Evolutionary conservation across 1,140 invertebrate species (phyloP), one percentile per base, ranked within the genome.

Genomic region (Lordiphosa clarofinis): DNA sequence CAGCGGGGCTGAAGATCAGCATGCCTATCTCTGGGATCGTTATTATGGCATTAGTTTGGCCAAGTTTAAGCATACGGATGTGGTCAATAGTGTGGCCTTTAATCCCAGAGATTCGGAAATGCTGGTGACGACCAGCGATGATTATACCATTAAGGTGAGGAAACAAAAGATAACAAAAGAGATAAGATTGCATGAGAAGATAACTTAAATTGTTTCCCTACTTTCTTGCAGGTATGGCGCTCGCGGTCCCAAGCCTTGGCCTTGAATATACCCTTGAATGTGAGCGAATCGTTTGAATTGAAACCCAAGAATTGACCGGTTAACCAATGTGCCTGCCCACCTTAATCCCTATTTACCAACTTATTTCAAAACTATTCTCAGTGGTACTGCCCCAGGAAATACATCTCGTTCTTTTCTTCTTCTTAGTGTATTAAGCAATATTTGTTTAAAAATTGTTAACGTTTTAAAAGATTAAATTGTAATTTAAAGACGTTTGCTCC

Each of bases 1-100:
- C 31, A 96, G 95, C 90, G 96, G 96, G 13, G 95, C 96, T 31
- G 96, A 97, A 90, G 95, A 97, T 87, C 94, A 94, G 76, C 93
- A 95, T 93, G 95, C 87, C 1, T 96, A 96, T 82, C 76, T 97
- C 4, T 97, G 95, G 96, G 95, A 97, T 74, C 90, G 95, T 49
- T 94, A 96, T 87, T 97, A 96, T 86, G 95, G 95, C 10, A 91
- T 94, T 1, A 95, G 94, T 79, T 88, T 97, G 38, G 92, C 92
- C 0, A 94, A 94, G 73, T 94, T 94, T 66, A 94, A 93, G 11
- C 96, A 97, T 88, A 89, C 88, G 2, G 95, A 96, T 89, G 95
- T 96, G 9, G 95, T 97, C 0, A 97, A 97, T 90, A 94, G 94
- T 8, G 95, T 96, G 1, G 95, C 95, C 10, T 96, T 97, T 73